Conservation (phyloP, 2,797 vertebrate genomes). For the Lagorchestes hirsutus region DNA sequence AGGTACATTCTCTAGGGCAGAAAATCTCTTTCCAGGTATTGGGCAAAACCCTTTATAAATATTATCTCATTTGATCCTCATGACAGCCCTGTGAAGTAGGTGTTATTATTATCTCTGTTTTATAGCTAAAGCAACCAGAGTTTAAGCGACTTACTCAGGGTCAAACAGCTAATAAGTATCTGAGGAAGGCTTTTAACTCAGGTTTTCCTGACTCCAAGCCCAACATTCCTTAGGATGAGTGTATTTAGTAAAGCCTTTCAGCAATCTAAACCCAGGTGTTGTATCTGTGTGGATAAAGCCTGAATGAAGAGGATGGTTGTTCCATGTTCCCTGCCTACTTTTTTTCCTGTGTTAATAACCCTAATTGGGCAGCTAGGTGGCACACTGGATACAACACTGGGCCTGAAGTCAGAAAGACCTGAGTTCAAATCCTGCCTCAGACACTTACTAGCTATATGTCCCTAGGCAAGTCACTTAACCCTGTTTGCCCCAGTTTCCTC, state of each 20-base stretch:
- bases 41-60: background rate
- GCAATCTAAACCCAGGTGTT: background rate
- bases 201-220: background rate
- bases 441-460: too few relatives aligned
- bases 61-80: background rate
- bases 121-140: too few relatives aligned
- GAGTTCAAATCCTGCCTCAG: too few relatives aligned
- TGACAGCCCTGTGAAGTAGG: background rate
- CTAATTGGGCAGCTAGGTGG: background rate
- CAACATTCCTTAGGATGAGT: background rate
- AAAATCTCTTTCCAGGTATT: background rate
- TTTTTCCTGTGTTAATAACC: background rate
- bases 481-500: background rate
- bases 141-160: too few relatives aligned
- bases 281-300: background rate
- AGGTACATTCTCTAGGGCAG: too few relatives aligned
- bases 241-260: background rate
- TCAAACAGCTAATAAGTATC: background rate
- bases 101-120: background rate
- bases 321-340: background rate
- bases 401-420: too few relatives aligned
- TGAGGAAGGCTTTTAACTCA: background rate
- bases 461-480: too few relatives aligned
- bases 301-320: background rate
- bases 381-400: background rate